Evolutionary conservation across 2,797 vertebrate species (phyloP).

Genomic region (Epinephelus coioides): DNA sequence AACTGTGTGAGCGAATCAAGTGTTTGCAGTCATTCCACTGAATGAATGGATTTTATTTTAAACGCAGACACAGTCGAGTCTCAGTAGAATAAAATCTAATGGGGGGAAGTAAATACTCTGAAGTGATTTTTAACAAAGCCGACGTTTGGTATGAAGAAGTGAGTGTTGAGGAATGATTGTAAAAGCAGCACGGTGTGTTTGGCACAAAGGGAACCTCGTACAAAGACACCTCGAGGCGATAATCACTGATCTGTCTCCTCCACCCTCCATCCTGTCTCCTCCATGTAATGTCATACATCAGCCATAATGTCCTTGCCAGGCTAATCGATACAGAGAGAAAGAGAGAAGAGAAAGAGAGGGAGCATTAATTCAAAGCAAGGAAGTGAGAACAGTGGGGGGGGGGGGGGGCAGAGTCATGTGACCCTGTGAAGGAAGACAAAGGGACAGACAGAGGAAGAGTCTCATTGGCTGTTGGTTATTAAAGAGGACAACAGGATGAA

Average conservation of each 20-base stretch:
- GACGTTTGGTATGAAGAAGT: background rate
- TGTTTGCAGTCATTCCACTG: too few species aligned
- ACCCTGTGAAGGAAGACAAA: constrained; percentile 24
- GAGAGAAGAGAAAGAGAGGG: constrained; percentile 10
- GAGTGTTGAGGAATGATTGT: background rate
- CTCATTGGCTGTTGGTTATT: constrained; percentile 25
- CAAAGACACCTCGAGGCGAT: constrained; percentile 33
- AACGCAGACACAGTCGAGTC: too few species aligned
- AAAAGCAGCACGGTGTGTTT: background rate
- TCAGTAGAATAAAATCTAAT: too few species aligned
- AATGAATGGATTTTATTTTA: too few species aligned
- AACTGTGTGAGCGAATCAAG: too few species aligned
- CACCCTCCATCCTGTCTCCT: constrained; percentile 8
- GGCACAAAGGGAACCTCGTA: background rate
- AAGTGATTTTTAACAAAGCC: background rate
- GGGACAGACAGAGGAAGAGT: constrained; percentile 12
- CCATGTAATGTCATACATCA: constrained; percentile 43
- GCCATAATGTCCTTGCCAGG: constrained; percentile 34
- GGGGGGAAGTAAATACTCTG: too few species aligned
- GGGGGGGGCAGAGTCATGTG: constrained; percentile 38
- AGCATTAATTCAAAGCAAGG: background rate
- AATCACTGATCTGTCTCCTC: constrained; percentile 24
- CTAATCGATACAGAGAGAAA: constrained; percentile 28
- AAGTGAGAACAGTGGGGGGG: too few species aligned
- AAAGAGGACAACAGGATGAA: constrained; percentile 5